These are phyloP conservation scores for Carlito syrichta DNA, from an alignment of 2,113 vertebrate genomes.

Conservation along the genomic window DNA sequence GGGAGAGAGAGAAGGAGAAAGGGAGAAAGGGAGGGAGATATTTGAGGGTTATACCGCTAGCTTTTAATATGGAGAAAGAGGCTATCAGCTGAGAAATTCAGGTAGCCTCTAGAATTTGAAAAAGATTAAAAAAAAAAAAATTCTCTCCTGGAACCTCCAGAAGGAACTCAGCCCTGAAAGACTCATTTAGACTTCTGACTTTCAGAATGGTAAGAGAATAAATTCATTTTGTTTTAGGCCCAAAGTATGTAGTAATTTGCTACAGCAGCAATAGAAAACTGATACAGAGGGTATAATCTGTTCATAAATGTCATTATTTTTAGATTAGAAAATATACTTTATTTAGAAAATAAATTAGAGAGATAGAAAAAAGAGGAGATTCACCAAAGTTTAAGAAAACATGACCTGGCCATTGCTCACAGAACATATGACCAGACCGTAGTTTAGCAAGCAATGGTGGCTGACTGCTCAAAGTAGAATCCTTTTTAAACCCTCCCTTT, in stretches of 20 bases:
- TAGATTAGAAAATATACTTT: too few species aligned
- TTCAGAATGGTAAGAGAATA: not conserved
- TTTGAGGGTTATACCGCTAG: rapidly evolving
- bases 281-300: not conserved
- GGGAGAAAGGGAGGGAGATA: too few species aligned
- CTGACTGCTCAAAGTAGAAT: too few species aligned
- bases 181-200: too few species aligned
- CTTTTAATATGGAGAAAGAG: not conserved
- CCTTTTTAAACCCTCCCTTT: too few species aligned
- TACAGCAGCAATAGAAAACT: not conserved
- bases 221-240: not conserved
- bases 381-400: too few species aligned
- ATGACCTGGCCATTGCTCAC: too few species aligned
- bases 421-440: too few species aligned
- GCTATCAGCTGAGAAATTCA: not conserved
- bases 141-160: not conserved
- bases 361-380: too few species aligned
- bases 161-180: not conserved
- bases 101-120: not conserved
- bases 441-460: too few species aligned
- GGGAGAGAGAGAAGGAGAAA: too few species aligned
- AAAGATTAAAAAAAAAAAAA: not conserved
- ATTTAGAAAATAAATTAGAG: too few species aligned
- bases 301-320: not conserved
- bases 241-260: not conserved